Evolutionary conservation across 2,888 invertebrate species (phyloP).

Genomic region (Dynastes hyllus): DNA sequence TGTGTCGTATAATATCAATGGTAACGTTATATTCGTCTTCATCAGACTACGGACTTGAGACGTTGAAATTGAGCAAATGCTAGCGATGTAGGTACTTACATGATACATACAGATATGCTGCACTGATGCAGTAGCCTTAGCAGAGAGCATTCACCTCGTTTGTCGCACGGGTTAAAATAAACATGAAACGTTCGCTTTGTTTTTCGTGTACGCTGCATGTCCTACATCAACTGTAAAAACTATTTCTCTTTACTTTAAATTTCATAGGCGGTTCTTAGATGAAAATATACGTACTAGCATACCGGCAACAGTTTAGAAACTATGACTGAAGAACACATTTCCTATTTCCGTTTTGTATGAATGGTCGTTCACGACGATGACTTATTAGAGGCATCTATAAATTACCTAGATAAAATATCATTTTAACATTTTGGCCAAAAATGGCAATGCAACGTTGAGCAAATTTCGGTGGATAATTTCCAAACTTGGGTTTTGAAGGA

Average conservation of each 20-base stretch:
- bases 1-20: background rate
- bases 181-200: constrained; percentile 36
- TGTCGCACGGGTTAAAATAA: constrained; percentile 45
- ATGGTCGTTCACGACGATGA: too few species aligned
- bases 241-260: constrained; percentile 1
- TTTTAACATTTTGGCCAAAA: too few species aligned
- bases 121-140: constrained; percentile 27
- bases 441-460: too few species aligned
- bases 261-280: background rate
- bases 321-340: too few species aligned
- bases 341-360: too few species aligned
- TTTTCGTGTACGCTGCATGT: constrained; percentile 34
- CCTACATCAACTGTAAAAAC: constrained; percentile 20
- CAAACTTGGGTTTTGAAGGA: too few species aligned
- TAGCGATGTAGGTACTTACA: background rate
- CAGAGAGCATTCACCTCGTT: constrained; percentile 44
- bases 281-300: background rate
- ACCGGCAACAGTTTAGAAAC: too few species aligned
- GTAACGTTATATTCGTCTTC: background rate
- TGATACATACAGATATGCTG: background rate
- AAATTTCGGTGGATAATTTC: too few species aligned
- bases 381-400: too few species aligned
- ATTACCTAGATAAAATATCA: too few species aligned
- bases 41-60: background rate
- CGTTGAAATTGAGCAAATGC: background rate